Base-by-base conservation (phyloP, 2,797 vertebrate genomes). In the Setipinna tenuifilis region DNA sequence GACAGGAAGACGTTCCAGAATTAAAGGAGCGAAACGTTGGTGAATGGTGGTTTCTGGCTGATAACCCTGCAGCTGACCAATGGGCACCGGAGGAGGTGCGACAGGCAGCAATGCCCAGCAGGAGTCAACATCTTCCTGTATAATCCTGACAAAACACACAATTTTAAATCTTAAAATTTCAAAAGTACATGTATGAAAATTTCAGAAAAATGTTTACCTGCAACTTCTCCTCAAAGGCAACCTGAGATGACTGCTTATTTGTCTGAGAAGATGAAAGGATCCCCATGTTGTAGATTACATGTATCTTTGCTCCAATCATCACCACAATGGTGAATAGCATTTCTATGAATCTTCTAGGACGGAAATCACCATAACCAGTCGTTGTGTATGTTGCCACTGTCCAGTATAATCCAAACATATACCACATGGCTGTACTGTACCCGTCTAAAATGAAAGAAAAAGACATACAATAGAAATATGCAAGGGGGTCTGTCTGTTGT, bases 151-250 rank as follows among this genome's bases (percentile, higher is more conserved):
- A 41, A 41, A 41, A 41, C 35, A 41, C 2, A 41, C 35, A 5
- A 41, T 41, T 41, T 41, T 41, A 41, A 2, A 5, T 41, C 35
- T 41, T 41, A 41, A 41, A 41, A 41, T 41, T 41, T 41, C 35
- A 2, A 41, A 41, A 41, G 5, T n/a, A n/a, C n/a, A n/a, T n/a
- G 35, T 41, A 41, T 41, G 2, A 41, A 41, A 41, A 41, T 2
- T 41, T 2, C 2, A 41, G 35, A 41, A 41, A 41, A 41, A 41
- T 41, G 2, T 41, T 61, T 85, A 89, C 88, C 88, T 87, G 57
- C 23, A 89, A 31, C 59, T 89, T 89, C 68, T 87, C 84, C 61
- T 89, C 88, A 84, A 83, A 89, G 57, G 87, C 68, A 86, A 86
- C 84, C 57, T 89, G 87, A 10, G 44, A 14, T 23, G 58, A 65